Evolutionary conservation across 2,888 invertebrate species (phyloP).

Genomic region (Dinocampus coccinellae): DNA sequence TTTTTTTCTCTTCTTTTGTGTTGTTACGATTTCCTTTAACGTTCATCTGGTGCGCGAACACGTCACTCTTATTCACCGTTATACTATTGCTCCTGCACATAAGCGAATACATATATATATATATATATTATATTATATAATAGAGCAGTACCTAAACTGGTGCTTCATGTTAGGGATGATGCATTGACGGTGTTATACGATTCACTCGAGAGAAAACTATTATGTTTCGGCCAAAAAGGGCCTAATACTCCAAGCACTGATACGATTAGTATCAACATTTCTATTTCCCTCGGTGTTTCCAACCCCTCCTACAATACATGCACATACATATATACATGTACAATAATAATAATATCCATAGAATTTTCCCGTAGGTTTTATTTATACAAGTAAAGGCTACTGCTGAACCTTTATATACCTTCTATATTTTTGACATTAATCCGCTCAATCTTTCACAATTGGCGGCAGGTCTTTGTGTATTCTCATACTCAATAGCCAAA

Average conservation of each 20-base stretch:
- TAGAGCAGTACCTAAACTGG: background rate
- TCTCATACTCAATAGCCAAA: background rate
- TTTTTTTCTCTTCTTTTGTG: background rate
- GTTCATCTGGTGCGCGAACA: background rate
- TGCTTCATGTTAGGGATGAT: slow-evolving; percentile 34
- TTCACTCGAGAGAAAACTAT: slow-evolving; percentile 30
- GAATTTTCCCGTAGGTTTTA: background rate
- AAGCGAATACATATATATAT: background rate
- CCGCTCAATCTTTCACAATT: slow-evolving; percentile 27
- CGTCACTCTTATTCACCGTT: background rate
- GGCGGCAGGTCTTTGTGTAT: background rate
- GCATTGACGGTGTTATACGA: slow-evolving; percentile 37
- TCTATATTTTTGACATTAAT: slow-evolving; percentile 21
- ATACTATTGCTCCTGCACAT: background rate
- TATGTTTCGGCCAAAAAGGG: slow-evolving; percentile 28
- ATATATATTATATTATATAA: background rate
- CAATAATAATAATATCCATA: background rate
- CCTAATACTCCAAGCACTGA: slow-evolving; percentile 29
- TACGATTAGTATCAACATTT: slow-evolving; percentile 43
- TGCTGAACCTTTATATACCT: slow-evolving; percentile 6
- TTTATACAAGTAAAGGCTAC: slow-evolving; percentile 14
- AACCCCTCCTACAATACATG: background rate
- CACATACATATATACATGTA: background rate
- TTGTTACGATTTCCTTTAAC: background rate
- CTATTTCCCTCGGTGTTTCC: slow-evolving; percentile 25